These are phyloP conservation scores for Drosophila sordidula DNA, from an alignment of 2,888 invertebrate genomes.

Conservation along the genomic window DNA sequence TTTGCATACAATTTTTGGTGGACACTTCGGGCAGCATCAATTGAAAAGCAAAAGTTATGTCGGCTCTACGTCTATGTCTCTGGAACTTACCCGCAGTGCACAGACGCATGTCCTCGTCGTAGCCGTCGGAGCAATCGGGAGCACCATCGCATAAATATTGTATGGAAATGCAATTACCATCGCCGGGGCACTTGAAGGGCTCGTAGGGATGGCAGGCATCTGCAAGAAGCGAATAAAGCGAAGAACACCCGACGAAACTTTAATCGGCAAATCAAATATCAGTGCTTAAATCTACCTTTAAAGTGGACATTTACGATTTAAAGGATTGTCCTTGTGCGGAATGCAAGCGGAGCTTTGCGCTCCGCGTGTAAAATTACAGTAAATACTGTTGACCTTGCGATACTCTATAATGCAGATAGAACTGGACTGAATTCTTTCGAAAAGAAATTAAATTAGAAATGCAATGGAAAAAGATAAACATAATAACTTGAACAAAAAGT, in stretches of 20 bases:
- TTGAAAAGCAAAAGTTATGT: slow-evolving; percentile 15
- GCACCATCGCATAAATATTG: slow-evolving; percentile 98
- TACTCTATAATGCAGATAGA: too few species aligned
- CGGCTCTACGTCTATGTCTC: not conserved
- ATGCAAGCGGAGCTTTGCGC: not conserved
- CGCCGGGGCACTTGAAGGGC: slow-evolving; percentile 98
- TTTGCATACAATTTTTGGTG: slow-evolving; percentile 33
- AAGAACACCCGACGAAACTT: slow-evolving; percentile 11
- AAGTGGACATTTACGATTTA: not conserved
- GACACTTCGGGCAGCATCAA: slow-evolving; percentile 4
- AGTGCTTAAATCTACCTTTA: not conserved
- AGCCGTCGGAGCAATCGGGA: slow-evolving; percentile 97
- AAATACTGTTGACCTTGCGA: too few species aligned
- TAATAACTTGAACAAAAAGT: too few species aligned
- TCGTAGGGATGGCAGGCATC: slow-evolving; percentile 96
- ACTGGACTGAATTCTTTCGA: too few species aligned
- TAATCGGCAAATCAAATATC: slow-evolving; percentile 1
- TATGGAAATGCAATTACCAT: slow-evolving; percentile 97
- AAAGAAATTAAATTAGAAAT: too few species aligned
- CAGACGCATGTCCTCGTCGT: slow-evolving; percentile 96
- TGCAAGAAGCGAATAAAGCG: slow-evolving; percentile 80
- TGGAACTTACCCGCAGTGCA: slow-evolving; percentile 94
- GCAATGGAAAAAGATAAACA: too few species aligned
- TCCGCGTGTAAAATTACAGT: too few species aligned
- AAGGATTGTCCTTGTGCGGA: not conserved